Conservation (phyloP, 2,888 invertebrate genomes). For the Dryococelus australis region DNA sequence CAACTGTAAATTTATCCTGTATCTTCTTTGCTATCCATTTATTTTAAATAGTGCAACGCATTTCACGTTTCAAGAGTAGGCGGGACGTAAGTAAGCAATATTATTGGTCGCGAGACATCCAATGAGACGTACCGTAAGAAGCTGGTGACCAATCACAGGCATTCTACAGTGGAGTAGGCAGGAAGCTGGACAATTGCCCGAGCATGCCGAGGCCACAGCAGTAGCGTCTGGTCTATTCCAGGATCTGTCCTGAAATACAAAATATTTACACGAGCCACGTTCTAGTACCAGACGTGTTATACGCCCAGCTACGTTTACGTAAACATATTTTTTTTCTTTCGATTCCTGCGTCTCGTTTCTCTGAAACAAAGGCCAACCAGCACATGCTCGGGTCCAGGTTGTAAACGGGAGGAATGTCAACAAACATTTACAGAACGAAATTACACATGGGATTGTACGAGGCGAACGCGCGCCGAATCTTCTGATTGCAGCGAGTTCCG, state of each 20-base stretch:
- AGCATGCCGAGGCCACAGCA: not conserved
- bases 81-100: not conserved
- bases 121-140: not conserved
- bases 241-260: not conserved
- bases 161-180: not conserved
- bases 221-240: not conserved
- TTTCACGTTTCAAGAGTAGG: too few species aligned
- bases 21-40: too few species aligned
- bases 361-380: too few species aligned
- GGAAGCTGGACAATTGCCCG: not conserved
- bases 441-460: too few species aligned
- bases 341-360: not conserved
- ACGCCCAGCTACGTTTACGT: not conserved
- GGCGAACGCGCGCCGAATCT: too few species aligned
- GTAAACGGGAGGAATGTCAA: too few species aligned
- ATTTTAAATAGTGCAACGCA: too few species aligned
- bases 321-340: not conserved
- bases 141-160: not conserved
- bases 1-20: too few species aligned
- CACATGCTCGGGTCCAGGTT: too few species aligned
- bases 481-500: too few species aligned
- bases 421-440: too few species aligned
- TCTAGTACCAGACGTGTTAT: not conserved
- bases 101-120: not conserved
- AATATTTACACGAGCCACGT: not conserved